These are phyloP conservation scores for Coryphaenoides rupestris DNA, from an alignment of 2,113 vertebrate species.

Conservation along the genomic window DNA sequence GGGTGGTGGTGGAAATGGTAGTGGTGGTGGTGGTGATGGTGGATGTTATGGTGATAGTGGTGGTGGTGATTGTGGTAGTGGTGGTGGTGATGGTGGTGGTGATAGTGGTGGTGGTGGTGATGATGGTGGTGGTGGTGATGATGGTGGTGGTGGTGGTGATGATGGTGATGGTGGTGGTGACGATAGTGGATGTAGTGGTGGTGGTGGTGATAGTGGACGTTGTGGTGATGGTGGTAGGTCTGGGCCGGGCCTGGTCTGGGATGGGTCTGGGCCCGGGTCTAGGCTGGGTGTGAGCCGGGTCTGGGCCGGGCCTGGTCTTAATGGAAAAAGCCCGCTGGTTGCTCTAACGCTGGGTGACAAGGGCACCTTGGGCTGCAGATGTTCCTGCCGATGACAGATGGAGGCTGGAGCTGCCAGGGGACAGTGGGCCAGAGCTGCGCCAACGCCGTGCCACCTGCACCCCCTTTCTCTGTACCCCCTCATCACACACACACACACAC, in stretches of 20 bases:
- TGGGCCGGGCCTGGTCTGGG: constrained; percentile 37
- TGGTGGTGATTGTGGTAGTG: too few relatives aligned
- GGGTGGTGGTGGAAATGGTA: too few relatives aligned
- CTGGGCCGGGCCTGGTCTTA: constrained; percentile 56
- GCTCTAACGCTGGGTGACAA: constrained; percentile 78
- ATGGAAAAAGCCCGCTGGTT: constrained; percentile 77
- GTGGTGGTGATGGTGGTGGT: too few relatives aligned
- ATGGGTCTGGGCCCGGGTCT: constrained; percentile 24
- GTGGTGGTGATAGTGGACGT: too few relatives aligned
- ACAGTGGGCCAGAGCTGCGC: constrained; percentile 65
- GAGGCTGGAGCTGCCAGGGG: constrained; percentile 72
- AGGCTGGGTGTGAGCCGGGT: constrained; percentile 41
- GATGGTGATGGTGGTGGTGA: too few relatives aligned
- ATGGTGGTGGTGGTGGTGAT: background rate
- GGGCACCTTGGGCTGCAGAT: constrained; percentile 80
- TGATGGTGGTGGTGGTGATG: background rate
- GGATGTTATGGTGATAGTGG: too few relatives aligned
- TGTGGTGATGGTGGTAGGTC: too few relatives aligned
- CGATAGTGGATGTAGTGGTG: too few relatives aligned
- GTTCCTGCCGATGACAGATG: constrained; percentile 77
- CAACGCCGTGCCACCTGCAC: constrained; percentile 75
- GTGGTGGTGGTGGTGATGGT: too few relatives aligned
- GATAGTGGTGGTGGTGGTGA: too few relatives aligned
- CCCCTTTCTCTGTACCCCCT: constrained; percentile 57
- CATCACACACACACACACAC: constrained; percentile 51